A percentile compares a stretch with the other conserved stretches of the same genome.
phyloP scores from a whole-genome alignment of 2,888 invertebrate genomes.

The Kuschelorhynchus macadamiae region DNA sequence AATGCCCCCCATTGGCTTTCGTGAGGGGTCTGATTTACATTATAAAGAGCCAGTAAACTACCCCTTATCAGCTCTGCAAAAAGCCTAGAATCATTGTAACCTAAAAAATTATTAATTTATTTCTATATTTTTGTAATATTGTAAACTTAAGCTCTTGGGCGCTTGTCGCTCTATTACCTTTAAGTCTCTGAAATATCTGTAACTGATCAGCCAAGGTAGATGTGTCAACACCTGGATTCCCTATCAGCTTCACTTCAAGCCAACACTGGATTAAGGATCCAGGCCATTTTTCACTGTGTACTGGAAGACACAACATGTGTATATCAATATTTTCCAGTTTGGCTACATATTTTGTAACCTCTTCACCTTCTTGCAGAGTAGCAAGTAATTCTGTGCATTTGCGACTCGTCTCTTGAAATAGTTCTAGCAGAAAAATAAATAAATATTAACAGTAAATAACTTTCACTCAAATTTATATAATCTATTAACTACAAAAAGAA shows the following conservation, averaged over 20 bases:
- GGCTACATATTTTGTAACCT: slow-evolving; percentile 54
- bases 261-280: slow-evolving; percentile 76
- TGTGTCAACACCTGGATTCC: slow-evolving; percentile 89
- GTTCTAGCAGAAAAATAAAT: too few relatives aligned
- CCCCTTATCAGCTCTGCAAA: slow-evolving; percentile 92
- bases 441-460: too few relatives aligned
- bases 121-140: too few relatives aligned
- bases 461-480: too few relatives aligned
- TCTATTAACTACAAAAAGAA: too few relatives aligned
- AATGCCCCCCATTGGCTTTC: slow-evolving; percentile 96
- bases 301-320: slow-evolving; percentile 56
- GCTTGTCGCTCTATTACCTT: too few relatives aligned
- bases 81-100: slow-evolving; percentile 83
- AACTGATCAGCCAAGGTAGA: slow-evolving; percentile 86
- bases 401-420: slow-evolving; percentile 70
- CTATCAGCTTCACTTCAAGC: slow-evolving; percentile 86
- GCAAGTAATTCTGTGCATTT: slow-evolving; percentile 83
- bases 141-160: too few relatives aligned
- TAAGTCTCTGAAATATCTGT: slow-evolving; percentile 86
- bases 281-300: slow-evolving; percentile 61
- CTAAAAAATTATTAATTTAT: too few relatives aligned
- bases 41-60: slow-evolving; percentile 90
- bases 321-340: slow-evolving; percentile 61
- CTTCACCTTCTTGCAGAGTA: slow-evolving; percentile 61
- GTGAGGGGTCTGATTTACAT: slow-evolving; percentile 85